Evolutionary conservation across 2,113 vertebrate species (phyloP).

Genomic region (Platichthys stellatus): DNA sequence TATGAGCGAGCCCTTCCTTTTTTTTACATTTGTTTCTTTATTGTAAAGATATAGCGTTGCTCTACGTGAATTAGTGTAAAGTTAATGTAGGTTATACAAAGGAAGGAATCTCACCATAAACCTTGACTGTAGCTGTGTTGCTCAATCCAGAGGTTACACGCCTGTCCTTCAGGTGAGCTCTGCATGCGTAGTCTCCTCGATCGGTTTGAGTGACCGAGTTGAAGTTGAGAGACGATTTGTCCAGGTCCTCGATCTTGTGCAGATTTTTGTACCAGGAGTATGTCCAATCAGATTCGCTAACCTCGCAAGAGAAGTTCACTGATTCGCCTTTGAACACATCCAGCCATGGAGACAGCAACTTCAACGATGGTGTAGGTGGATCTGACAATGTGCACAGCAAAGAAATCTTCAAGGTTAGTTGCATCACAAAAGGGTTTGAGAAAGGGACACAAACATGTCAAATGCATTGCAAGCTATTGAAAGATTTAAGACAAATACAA

Average conservation of each 20-base stretch:
- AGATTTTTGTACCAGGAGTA: constrained; percentile 48
- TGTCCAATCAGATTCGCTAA: constrained; percentile 5
- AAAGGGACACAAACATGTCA: not conserved
- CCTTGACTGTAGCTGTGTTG: not conserved
- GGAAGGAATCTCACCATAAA: constrained; percentile 48
- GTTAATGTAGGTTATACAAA: not conserved
- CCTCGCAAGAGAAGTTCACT: constrained; percentile 12
- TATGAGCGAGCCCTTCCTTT: too few relatives aligned
- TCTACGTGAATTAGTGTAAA: not conserved
- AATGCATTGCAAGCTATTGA: not conserved
- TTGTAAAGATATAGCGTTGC: not conserved
- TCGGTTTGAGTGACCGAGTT: rapidly evolving
- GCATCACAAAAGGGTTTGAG: not conserved
- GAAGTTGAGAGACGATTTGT: constrained; percentile 1
- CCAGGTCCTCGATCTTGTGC: not conserved
- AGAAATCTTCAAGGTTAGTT: not conserved
- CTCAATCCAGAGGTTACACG: constrained; percentile 20
- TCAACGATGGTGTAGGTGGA: constrained; percentile 38
- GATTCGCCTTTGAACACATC: constrained; percentile 57
- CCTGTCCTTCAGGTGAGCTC: constrained; percentile 1
- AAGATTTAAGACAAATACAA: not conserved
- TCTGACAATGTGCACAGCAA: constrained; percentile 22
- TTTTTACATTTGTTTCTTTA: too few relatives aligned
- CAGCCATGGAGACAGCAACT: not conserved
- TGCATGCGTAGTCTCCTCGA: constrained; percentile 43